Evolutionary conservation across 2,888 invertebrate species (phyloP), one percentile per base, ranked within the genome.

Genomic region (Drepana falcataria): DNA sequence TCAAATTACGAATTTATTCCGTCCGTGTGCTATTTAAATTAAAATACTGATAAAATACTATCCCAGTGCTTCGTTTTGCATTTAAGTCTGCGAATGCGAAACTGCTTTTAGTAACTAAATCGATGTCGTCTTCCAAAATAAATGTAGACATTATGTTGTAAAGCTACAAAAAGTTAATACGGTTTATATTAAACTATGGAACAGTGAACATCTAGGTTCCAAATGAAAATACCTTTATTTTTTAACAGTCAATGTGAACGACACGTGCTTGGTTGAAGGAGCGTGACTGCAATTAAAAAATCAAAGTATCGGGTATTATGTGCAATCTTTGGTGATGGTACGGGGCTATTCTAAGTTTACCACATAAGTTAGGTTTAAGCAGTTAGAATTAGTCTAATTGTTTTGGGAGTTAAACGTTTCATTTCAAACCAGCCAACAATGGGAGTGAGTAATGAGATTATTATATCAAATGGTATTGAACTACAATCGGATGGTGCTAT

Each of bases 261-360:
- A 61, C 75, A 71, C 75, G 71, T 73, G 77, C 74, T 73, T 63
- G 79, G 85, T 87, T 79, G 75, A 53, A 56, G 56, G 59, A 89
- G 91, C 84, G 79, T 84, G 91, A 91, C 91, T 90, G 88, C 87
- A 85, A 75, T 83, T 85, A 85, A 87, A 88, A 90, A 91, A 92
- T 90, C 91, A 91, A 92, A 92, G 92, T 93, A 93, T 95, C 95
- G 95, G 95, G 95, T 95, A 94, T 93, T 93, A 94, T 95, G 95
- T 95, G 95, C 95, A 95, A 95, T 95, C 94, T 89, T 92, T 94
- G 94, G 94, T 94, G 93, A 93, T 92, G 94, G 93, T 92, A 88
- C 88, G 89, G 91, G 92, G 84, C 79, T 87, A 87, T 65, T 53
- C 66, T 89, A 89, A 87, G 86, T 69, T 65, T 81, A 81, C 69